Evolutionary conservation across 1,140 invertebrate genomes (phyloP).

Genomic region (Solenopsis fugax): DNA sequence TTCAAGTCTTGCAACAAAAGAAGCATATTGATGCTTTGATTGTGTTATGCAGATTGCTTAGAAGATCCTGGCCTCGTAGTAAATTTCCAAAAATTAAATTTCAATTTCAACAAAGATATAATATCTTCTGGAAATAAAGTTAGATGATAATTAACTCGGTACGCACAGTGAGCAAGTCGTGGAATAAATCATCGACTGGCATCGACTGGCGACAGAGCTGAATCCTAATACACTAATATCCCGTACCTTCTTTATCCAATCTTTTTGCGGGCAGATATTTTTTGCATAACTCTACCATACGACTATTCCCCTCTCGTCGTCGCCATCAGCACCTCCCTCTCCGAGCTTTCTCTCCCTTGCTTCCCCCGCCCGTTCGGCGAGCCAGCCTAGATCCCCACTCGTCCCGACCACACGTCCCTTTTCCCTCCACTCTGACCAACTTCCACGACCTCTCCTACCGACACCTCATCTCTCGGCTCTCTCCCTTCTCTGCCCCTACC

Average conservation of each 20-base stretch:
- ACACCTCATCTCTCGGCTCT: conserved; percentile 63
- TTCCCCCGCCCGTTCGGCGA: conserved; percentile 46
- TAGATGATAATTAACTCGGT: conserved; percentile 29
- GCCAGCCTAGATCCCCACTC: conserved; percentile 58
- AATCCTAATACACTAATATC: conserved; percentile 69
- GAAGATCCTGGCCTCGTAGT: neutral
- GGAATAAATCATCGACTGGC: conserved; percentile 43
- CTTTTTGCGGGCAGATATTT: conserved; percentile 70
- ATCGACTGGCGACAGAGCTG: conserved; percentile 1
- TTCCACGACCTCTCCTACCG: conserved; percentile 56
- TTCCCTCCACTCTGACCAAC: conserved; percentile 63
- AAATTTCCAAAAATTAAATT: conserved; percentile 2
- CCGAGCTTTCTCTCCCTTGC: conserved; percentile 55
- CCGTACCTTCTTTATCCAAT: conserved; percentile 65
- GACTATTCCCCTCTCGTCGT: conserved; percentile 62
- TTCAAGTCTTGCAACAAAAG: conserved; percentile 66
- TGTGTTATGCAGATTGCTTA: conserved; percentile 60
- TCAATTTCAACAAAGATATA: neutral
- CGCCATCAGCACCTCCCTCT: conserved; percentile 73
- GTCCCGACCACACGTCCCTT: conserved; percentile 58
- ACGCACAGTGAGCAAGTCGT: neutral
- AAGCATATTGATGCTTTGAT: conserved; percentile 34
- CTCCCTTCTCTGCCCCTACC: conserved; percentile 39
- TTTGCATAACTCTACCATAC: conserved; percentile 73
- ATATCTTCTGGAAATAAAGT: neutral